Evolutionary conservation across 2,888 invertebrate species (phyloP).

Genomic region (Drosophila macrothrix): DNA sequence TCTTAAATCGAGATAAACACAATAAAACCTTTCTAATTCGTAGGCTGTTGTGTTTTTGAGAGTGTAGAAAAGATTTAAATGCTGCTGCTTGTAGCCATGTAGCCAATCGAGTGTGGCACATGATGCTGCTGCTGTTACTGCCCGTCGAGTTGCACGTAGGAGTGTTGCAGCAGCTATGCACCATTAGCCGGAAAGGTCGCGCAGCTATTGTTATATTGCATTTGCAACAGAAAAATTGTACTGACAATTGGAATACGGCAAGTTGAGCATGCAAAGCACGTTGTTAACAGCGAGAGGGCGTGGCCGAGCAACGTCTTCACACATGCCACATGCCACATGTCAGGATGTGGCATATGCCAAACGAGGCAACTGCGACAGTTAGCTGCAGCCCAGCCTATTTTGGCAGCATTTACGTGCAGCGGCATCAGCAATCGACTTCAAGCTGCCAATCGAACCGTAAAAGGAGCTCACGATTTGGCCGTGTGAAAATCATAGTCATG

Average conservation of each 20-base stretch:
- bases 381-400: constrained; percentile 53
- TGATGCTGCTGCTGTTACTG: constrained; percentile 18
- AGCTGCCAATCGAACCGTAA: constrained; percentile 21
- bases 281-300: constrained; percentile 69
- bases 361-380: constrained; percentile 41
- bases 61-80: not conserved
- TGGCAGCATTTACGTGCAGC: constrained; percentile 38
- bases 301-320: constrained; percentile 39
- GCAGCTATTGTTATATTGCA: constrained; percentile 54
- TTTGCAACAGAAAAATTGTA: constrained; percentile 35
- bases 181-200: constrained; percentile 56
- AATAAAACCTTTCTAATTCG: not conserved
- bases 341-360: constrained; percentile 10
- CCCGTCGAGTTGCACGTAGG: constrained; percentile 46
- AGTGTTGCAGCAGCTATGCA: constrained; percentile 29
- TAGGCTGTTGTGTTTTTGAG: not conserved
- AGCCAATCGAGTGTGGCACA: constrained; percentile 6
- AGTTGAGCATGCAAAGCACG: constrained; percentile 72
- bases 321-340: constrained; percentile 22
- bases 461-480: constrained; percentile 51
- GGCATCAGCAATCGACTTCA: constrained; percentile 10
- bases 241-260: constrained; percentile 36
- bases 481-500: constrained; percentile 76
- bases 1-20: not conserved
- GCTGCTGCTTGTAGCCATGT: not conserved